Evolutionary conservation across 53 echinoderm and acorn worm genomes (phyloP).

Genomic region (Temnopleurus reevesii): DNA sequence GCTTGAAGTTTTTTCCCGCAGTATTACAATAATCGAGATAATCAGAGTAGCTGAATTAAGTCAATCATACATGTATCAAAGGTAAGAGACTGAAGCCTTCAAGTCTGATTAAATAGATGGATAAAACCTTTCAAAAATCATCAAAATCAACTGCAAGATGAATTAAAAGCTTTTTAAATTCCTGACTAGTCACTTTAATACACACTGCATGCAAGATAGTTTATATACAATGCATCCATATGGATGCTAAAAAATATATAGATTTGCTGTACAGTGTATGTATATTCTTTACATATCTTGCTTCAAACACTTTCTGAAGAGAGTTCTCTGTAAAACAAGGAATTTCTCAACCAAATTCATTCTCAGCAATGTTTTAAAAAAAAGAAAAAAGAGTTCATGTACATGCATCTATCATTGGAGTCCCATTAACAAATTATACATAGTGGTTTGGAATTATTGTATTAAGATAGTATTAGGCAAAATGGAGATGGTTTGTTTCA

Average conservation of each 20-base stretch:
- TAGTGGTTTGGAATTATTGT: not conserved
- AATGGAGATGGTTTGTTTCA: not conserved
- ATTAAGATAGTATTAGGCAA: not conserved
- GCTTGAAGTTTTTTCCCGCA: too few species aligned
- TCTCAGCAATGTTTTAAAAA: too few species aligned
- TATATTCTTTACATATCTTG: not conserved
- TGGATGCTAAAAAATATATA: conserved; percentile 6
- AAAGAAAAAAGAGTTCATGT: too few species aligned
- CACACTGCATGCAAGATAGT: conserved; percentile 7
- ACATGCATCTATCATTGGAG: not conserved
- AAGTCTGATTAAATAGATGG: not conserved
- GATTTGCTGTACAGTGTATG: not conserved
- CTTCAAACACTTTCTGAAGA: too few species aligned
- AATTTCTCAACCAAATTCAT: not conserved
- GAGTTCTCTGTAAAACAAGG: too few species aligned
- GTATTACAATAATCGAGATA: too few species aligned
- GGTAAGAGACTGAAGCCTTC: not conserved
- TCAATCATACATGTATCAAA: not conserved
- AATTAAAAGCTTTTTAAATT: not conserved
- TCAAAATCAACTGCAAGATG: not conserved
- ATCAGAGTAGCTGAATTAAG: too few species aligned
- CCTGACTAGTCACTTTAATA: not conserved
- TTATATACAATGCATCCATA: not conserved
- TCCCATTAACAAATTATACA: not conserved
- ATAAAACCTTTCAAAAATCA: not conserved